Base-by-base conservation (phyloP, 2,888 invertebrate species). In the Macropis europaea region DNA sequence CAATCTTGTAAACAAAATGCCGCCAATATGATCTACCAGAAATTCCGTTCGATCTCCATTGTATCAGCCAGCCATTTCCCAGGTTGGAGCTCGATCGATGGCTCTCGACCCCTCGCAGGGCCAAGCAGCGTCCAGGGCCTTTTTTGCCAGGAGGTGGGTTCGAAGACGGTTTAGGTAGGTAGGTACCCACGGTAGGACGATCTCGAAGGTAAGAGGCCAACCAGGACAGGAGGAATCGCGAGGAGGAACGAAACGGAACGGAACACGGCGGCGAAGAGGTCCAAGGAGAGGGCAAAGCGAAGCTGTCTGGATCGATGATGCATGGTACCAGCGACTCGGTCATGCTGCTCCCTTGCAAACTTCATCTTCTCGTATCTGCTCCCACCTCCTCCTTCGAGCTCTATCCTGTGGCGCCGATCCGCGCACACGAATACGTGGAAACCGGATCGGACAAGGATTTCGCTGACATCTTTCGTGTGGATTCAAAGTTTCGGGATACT, bases 261-360 rank as follows among this genome's bases (percentile, higher is more conserved):
- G 60, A 56, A 75, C 54, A 68, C 66, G 53, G 56, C 63, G 63
- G 68, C 38, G 56, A 47, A 57, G 76, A 63, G 50, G 71, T 32
- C 48, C 54, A 45, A 63, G 54, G 61, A 62, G 59, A 42, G 67
- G 67, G 66, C 57, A 64, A 53, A 47, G 24, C n/a, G n/a, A n/a
- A 75, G 81, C 86, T 86, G 86, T 87, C 87, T 76, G 73, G 79
- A 78, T 80, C 81, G 85, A 87, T 87, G 87, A 87, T 87, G 83
- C 87, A 87, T 87, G 84, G 80, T 82, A 82, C 82, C 82, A 71
- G 70, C 80, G 77, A 80, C 64, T 79, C 68, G 76, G 73, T 84
- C 81, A 77, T 81, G 84, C 78, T 83, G 79, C 81, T 78, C 81
- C 74, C 75, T 81, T 79, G 79, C 73, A 81, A 81, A 81, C 81